phyloP scores from a whole-genome alignment of 2,888 invertebrate genomes.

The Ophion ventricosus region DNA sequence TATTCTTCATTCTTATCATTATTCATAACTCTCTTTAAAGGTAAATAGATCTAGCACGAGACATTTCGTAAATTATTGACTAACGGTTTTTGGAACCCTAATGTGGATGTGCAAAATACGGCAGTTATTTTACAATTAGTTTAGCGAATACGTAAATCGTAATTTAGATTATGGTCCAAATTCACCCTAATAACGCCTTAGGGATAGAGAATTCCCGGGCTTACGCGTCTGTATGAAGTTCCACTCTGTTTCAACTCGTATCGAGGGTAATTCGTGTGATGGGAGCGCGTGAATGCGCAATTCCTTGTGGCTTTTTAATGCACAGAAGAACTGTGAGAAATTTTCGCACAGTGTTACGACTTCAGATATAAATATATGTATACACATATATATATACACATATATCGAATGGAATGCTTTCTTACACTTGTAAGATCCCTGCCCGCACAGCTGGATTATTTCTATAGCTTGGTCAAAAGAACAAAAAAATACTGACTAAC shows the following conservation, averaged over 20 bases:
- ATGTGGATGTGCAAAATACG: no score
- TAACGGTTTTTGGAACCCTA: no score
- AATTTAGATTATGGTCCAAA: neutral
- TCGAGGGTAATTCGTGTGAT: conserved; percentile 61
- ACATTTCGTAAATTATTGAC: no score
- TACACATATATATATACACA: neutral
- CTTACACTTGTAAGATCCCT: neutral
- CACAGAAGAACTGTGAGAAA: conserved; percentile 70
- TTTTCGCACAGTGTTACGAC: conserved; percentile 63
- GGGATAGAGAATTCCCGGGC: conserved; percentile 34
- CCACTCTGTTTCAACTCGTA: conserved; percentile 66
- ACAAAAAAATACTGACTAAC: conserved; percentile 57
- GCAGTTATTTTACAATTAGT: no score
- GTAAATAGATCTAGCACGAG: no score
- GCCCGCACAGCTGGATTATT: conserved; percentile 12
- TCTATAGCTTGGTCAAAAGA: conserved; percentile 21
- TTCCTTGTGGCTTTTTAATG: conserved; percentile 30
- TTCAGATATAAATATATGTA: neutral
- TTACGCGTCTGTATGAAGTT: conserved; percentile 29
- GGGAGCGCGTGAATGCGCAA: conserved; percentile 63
- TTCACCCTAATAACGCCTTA: conserved; percentile 10
- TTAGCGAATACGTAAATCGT: no score
- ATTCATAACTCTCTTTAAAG: no score
- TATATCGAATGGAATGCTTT: conserved; percentile 25
- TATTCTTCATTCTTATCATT: no score